phyloP scores from a whole-genome alignment of 2,113 vertebrate genomes.

The Dicaeum eximium region DNA sequence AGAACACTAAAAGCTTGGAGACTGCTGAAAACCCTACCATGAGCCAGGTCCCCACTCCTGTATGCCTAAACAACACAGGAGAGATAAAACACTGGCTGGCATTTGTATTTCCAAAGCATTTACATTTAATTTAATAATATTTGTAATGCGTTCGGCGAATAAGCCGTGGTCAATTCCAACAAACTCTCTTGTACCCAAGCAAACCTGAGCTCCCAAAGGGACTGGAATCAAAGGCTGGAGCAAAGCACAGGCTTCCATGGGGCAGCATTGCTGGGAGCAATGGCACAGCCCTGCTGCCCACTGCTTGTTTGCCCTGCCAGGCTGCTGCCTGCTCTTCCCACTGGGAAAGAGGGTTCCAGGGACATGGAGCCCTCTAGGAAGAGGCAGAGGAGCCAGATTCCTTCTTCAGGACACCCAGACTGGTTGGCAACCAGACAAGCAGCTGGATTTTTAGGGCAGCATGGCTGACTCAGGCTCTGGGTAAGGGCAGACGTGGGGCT shows the following conservation, averaged over 20 bases:
- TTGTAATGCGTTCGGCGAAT: neutral
- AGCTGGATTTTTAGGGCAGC: neutral
- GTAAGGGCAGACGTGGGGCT: fast-evolving
- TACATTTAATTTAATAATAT: neutral
- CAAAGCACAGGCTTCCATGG: neutral
- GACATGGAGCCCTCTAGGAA: fast-evolving
- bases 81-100: neutral
- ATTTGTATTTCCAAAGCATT: constrained; percentile 31
- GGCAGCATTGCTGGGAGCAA: neutral
- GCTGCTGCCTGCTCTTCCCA: neutral
- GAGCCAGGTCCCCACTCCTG: neutral
- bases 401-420: neutral
- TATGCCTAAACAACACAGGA: neutral
- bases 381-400: neutral
- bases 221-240: neutral
- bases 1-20: neutral
- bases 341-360: neutral
- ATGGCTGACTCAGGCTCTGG: neutral
- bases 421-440: neutral
- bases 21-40: neutral
- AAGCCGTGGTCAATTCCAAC: neutral
- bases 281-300: neutral
- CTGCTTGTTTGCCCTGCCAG: neutral
- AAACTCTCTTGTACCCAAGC: neutral
- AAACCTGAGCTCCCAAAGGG: neutral